Evolutionary conservation across 2,888 invertebrate species (phyloP).

Genomic region (Caenorhabditis japonica): DNA sequence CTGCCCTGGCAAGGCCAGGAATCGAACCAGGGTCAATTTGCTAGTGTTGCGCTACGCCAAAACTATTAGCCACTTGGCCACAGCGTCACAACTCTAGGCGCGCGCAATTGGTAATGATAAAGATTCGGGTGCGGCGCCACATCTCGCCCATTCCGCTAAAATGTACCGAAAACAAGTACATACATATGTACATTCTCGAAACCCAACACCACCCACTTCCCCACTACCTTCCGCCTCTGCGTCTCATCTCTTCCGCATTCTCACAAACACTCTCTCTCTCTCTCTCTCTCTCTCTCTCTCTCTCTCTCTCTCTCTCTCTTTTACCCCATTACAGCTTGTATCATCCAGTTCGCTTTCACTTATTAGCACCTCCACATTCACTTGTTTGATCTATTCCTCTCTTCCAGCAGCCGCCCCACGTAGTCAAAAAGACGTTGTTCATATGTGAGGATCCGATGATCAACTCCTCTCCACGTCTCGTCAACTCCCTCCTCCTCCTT

Average conservation of each 20-base stretch:
- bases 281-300: too few relatives aligned
- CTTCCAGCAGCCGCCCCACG: not conserved
- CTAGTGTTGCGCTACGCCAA: too few relatives aligned
- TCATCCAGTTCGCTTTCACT: slow-evolving; percentile 49
- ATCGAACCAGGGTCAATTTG: too few relatives aligned
- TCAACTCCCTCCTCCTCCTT: slow-evolving; percentile 29
- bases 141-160: too few relatives aligned
- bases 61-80: too few relatives aligned
- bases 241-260: slow-evolving; percentile 27
- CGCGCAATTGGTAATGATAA: too few relatives aligned
- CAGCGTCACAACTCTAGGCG: too few relatives aligned
- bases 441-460: slow-evolving; percentile 43
- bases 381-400: slow-evolving; percentile 9
- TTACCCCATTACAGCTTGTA: slow-evolving; percentile 40
- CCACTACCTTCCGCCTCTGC: slow-evolving; percentile 29
- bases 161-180: slow-evolving; percentile 49
- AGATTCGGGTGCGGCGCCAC: too few relatives aligned
- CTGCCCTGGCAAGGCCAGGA: too few relatives aligned
- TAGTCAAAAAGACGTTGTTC: slow-evolving; percentile 10
- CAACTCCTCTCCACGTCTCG: slow-evolving; percentile 36
- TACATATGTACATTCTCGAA: slow-evolving; percentile 50
- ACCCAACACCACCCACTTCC: slow-evolving; percentile 36
- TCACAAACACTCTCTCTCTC: too few relatives aligned
- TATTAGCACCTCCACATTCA: slow-evolving; percentile 38
- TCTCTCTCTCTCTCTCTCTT: too few relatives aligned